Percentiles rank a stretch among this genome's conserved stretches.
These are phyloP conservation scores for Actinia tenebrosa DNA, from an alignment of 64 coral and sea anemone genomes.

Conservation along the genomic window DNA sequence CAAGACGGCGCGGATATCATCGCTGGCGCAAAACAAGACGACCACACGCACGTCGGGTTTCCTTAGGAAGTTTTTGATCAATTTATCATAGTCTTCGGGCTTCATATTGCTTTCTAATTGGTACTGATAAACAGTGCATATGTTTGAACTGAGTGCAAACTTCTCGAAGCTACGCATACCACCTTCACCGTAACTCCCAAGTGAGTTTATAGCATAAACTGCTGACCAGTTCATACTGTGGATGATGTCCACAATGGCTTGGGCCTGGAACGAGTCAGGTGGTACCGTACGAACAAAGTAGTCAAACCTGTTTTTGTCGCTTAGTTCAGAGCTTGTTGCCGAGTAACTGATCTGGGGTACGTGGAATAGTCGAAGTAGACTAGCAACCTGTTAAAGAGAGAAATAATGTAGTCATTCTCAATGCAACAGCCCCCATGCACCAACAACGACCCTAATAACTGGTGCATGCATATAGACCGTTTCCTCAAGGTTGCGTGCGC, in stretches of 20 bases:
- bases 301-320: slow-evolving; percentile 71
- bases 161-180: slow-evolving; percentile 58
- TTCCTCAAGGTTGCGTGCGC: too few relatives aligned
- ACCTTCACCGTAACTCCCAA: slow-evolving; percentile 82
- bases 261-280: slow-evolving; percentile 81
- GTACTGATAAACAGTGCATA: slow-evolving; percentile 51
- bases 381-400: slow-evolving; percentile 54
- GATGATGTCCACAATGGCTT: slow-evolving; percentile 75
- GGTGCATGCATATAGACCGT: too few relatives aligned
- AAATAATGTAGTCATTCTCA: neutral
- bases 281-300: slow-evolving; percentile 89
- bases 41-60: slow-evolving; percentile 56
- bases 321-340: slow-evolving; percentile 85
- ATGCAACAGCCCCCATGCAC: neutral
- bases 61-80: slow-evolving; percentile 33
- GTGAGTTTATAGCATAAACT: slow-evolving; percentile 78
- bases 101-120: slow-evolving; percentile 43
- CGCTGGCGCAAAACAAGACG: slow-evolving; percentile 71
- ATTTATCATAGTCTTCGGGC: slow-evolving; percentile 40
- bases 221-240: slow-evolving; percentile 74
- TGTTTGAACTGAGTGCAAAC: slow-evolving; percentile 5
- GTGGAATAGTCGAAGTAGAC: slow-evolving; percentile 69
- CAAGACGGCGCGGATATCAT: slow-evolving; percentile 59
- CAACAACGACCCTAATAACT: too few relatives aligned
- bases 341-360: slow-evolving; percentile 91